Evolutionary conservation across 2,797 vertebrate genomes (phyloP).

Genomic region (Pseudopleuronectes americanus): DNA sequence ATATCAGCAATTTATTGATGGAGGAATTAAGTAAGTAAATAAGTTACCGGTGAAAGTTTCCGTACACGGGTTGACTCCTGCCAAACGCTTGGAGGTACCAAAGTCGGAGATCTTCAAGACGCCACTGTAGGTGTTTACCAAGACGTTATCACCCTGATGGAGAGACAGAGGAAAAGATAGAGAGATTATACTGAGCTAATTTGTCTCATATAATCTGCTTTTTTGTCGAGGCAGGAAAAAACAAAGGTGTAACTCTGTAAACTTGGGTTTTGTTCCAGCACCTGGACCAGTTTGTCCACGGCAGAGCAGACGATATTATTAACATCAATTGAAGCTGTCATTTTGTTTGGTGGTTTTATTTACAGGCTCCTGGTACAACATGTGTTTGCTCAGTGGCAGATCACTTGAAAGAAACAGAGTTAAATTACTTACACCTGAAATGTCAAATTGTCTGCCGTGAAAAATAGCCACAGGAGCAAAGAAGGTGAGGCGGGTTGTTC

Average conservation of each 20-base stretch:
- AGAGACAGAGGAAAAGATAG: not conserved
- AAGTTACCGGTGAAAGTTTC: conserved; percentile 96
- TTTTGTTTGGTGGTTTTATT: not conserved
- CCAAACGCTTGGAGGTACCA: conserved; percentile 96
- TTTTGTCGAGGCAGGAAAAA: not conserved
- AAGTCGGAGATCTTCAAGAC: conserved; percentile 99
- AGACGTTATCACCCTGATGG: conserved; percentile 93
- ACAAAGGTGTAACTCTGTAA: not conserved
- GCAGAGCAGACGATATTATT: not conserved
- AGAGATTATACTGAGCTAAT: not conserved
- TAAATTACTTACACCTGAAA: not conserved
- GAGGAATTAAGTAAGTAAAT: not conserved
- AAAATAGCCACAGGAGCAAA: not conserved
- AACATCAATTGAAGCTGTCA: not conserved
- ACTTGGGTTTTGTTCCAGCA: not conserved
- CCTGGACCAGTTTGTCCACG: too few species aligned
- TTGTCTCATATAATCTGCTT: not conserved
- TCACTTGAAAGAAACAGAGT: not conserved
- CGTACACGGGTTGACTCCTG: conserved; percentile 97
- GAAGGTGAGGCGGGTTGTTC: too few species aligned
- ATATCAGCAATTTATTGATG: not conserved
- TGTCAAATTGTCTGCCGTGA: not conserved
- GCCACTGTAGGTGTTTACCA: conserved; percentile 99
- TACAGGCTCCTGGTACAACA: not conserved
- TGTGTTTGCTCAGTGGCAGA: not conserved